These are phyloP conservation scores for Drosophila kepulauana DNA, from an alignment of 1,140 invertebrate genomes.

Conservation along the genomic window DNA sequence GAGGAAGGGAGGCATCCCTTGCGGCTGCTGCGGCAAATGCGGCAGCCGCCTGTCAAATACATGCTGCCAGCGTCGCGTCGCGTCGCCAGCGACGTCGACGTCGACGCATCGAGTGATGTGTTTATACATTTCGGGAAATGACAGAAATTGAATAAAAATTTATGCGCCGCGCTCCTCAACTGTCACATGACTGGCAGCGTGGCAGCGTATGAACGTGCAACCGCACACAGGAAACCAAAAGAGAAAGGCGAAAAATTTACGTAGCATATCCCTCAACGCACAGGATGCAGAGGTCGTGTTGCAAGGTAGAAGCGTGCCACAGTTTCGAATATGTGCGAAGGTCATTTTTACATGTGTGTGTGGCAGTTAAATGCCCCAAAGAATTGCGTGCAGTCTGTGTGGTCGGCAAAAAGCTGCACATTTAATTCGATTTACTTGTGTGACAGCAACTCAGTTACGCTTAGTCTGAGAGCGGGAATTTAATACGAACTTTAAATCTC, in stretches of 20 bases:
- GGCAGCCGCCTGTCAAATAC: slow-evolving; percentile 40
- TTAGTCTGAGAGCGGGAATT: no score
- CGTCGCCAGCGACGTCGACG: slow-evolving; percentile 11
- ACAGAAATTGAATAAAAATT: slow-evolving; percentile 82
- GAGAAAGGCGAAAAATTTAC: slow-evolving; percentile 30
- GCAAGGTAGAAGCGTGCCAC: slow-evolving; percentile 22
- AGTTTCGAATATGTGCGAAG: slow-evolving; percentile 66
- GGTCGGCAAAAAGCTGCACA: not conserved
- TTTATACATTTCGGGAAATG: slow-evolving; percentile 80
- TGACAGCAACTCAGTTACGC: no score
- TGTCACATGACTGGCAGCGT: slow-evolving; percentile 10
- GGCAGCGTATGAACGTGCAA: slow-evolving; percentile 31
- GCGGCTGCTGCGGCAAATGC: slow-evolving; percentile 27
- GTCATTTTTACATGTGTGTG: slow-evolving; percentile 42
- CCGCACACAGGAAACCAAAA: slow-evolving; percentile 62
- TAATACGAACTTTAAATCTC: no score
- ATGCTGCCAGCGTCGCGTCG: slow-evolving; percentile 12
- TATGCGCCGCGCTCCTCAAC: slow-evolving; percentile 54
- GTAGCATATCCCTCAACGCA: slow-evolving; percentile 27
- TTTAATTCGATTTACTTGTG: not conserved
- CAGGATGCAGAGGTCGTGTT: slow-evolving; percentile 4
- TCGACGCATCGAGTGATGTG: slow-evolving; percentile 62
- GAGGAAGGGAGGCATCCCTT: not conserved
- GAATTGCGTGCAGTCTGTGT: slow-evolving; percentile 4
- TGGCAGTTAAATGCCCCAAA: slow-evolving; percentile 44